A percentile compares a stretch with the other conserved stretches of the same genome.
Conservation (phyloP, 2,888 invertebrate genomes). For the Oxyteleia sp. region DNA sequence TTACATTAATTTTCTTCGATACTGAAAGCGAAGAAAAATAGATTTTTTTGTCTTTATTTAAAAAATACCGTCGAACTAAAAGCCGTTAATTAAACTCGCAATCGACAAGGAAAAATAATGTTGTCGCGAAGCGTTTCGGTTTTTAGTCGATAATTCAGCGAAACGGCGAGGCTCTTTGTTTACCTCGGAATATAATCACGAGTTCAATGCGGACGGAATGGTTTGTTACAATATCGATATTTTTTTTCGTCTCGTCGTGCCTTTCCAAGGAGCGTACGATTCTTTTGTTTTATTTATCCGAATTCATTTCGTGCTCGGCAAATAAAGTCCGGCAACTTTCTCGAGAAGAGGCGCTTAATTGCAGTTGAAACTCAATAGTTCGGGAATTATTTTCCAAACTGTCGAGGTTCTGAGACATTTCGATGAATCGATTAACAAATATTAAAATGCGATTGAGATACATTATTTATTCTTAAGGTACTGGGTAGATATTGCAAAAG, state of each 20-base stretch:
- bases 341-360: constrained; percentile 15
- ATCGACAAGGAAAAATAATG: constrained; percentile 15
- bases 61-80: too few species aligned
- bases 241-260: constrained; percentile 23
- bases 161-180: constrained; percentile 23
- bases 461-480: too few species aligned
- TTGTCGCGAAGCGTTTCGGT: constrained; percentile 6
- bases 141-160: constrained; percentile 37
- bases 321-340: constrained; percentile 27
- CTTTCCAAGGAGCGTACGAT: not conserved
- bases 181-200: constrained; percentile 29
- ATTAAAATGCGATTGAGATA: too few species aligned
- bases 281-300: constrained; percentile 47
- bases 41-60: too few species aligned
- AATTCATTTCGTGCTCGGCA: constrained; percentile 43
- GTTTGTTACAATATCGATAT: constrained; percentile 43
- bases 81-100: constrained; percentile 19
- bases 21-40: too few species aligned
- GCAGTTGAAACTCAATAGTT: constrained; percentile 37
- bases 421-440: not conserved
- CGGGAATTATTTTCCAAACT: not conserved
- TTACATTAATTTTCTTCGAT: too few species aligned
- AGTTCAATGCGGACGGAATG: constrained; percentile 27
- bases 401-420: constrained; percentile 16
- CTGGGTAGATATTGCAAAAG: too few species aligned